Evolutionary conservation across 2,797 vertebrate species (phyloP).

Genomic region (Podarcis lilfordi): DNA sequence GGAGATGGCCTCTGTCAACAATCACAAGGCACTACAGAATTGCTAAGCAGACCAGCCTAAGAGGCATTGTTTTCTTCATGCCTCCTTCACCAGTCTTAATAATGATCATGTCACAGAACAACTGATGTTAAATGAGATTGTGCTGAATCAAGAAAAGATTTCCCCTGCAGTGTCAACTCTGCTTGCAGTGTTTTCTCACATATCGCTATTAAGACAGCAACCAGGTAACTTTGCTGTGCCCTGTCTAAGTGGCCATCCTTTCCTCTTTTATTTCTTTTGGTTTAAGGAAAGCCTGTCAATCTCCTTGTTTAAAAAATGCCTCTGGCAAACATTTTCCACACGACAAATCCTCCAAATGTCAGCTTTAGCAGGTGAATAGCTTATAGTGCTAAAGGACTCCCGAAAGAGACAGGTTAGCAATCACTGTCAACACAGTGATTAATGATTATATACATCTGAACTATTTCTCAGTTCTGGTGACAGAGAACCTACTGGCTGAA

Average conservation of each 20-base stretch:
- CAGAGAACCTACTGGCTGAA: neutral
- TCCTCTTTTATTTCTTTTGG: neutral
- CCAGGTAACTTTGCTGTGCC: neutral
- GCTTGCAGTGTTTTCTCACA: constrained; percentile 18
- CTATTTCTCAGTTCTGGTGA: neutral
- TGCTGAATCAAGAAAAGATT: constrained; percentile 19
- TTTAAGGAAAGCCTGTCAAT: neutral
- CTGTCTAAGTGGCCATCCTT: neutral
- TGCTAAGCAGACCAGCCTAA: constrained; percentile 19
- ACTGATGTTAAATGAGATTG: constrained; percentile 5
- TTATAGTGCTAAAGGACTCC: neutral
- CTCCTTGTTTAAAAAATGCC: neutral
- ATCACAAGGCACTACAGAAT: constrained; percentile 7
- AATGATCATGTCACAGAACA: neutral
- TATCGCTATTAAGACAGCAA: constrained; percentile 31
- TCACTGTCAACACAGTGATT: neutral
- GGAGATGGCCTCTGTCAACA: constrained; percentile 11
- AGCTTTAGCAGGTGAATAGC: neutral
- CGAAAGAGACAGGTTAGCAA: neutral
- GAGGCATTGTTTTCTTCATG: constrained; percentile 2
- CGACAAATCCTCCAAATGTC: neutral
- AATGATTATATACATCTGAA: no score
- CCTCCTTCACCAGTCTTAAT: constrained; percentile 1
- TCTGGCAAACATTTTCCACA: neutral
- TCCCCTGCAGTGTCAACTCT: constrained; percentile 21